phyloP scores from a whole-genome alignment of 2,888 invertebrate species.

The Lagria hirta region DNA sequence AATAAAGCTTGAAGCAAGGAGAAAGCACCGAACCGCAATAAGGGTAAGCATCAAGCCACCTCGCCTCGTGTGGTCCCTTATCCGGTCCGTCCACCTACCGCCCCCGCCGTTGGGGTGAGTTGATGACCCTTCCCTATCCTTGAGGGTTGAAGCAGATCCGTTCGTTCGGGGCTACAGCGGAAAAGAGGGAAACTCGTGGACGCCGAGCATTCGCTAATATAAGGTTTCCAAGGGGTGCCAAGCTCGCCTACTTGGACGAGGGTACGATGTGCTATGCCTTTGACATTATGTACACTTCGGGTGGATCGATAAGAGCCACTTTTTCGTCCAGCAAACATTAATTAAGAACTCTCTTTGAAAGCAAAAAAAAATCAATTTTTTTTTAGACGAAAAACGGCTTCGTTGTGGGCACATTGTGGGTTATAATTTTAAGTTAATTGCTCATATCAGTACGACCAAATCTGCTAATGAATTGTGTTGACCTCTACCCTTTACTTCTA shows the following conservation, averaged over 20 bases:
- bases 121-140: conserved; percentile 37
- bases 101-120: conserved; percentile 30
- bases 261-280: conserved; percentile 31
- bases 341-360: conserved; percentile 9
- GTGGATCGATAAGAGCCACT: conserved; percentile 23
- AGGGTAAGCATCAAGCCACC: conserved; percentile 31
- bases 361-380: no score
- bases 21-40: conserved; percentile 32
- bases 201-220: conserved; percentile 38
- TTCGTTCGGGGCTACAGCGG: conserved; percentile 20
- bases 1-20: conserved; percentile 24
- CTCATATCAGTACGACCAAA: no score
- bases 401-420: no score
- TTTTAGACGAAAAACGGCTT: no score
- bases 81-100: conserved; percentile 34
- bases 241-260: conserved; percentile 38
- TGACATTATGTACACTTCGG: conserved; percentile 30
- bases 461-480: no score
- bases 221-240: conserved; percentile 41
- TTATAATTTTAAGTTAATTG: no score
- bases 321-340: conserved; percentile 15
- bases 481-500: no score
- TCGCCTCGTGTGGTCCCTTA: conserved; percentile 30
- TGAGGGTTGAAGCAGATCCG: conserved; percentile 32
- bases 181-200: conserved; percentile 28